Evolutionary conservation across 53 echinoderm and acorn worm genomes (phyloP), one percentile per base, ranked within the genome.

Genomic region (Luidia sarsii): DNA sequence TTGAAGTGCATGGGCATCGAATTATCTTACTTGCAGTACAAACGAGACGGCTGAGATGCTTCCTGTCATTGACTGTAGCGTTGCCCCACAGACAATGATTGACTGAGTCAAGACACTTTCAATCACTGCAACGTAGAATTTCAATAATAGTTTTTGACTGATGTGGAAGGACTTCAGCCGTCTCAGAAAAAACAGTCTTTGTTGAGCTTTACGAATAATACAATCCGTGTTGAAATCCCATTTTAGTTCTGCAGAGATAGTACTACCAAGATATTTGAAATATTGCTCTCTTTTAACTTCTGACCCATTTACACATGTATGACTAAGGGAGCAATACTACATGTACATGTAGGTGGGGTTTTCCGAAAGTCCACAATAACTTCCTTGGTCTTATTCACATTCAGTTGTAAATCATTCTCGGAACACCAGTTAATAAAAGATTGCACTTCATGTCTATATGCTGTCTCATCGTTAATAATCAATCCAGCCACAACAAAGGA

Each of bases 41-140:
- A 57, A 57, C 57, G 14, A 57, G 23, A 9, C 22, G 27, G 30
- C 25, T 57, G 57, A 57, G 57, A 57, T 14, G 9, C n/a, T n/a
- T n/a, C n/a, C n/a, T n/a, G n/a, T n/a, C n/a, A n/a, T n/a, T n/a
- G n/a, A n/a, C n/a, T n/a, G 57, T 23, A 5, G 57, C 30, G 29
- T 57, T 57, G 57, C 57, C 57, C 57, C 57, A 57, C 57, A 57
- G 3, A 57, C 57, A 57, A 57, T 57, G 57, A 57, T n/a, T n/a
- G n/a, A n/a, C n/a, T 57, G 3, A 30, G n/a, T n/a, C n/a, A n/a
- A n/a, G n/a, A n/a, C n/a, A n/a, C n/a, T n/a, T n/a, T n/a, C n/a
- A n/a, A n/a, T 27, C 25, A 27, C 22, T 24, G 57, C 57, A 25
- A 11, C 27, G 27, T 57, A 57, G 57, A 22, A 18, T 19, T 57